Conservation (phyloP, 2,113 vertebrate genomes). For the Pelecanus crispus region DNA sequence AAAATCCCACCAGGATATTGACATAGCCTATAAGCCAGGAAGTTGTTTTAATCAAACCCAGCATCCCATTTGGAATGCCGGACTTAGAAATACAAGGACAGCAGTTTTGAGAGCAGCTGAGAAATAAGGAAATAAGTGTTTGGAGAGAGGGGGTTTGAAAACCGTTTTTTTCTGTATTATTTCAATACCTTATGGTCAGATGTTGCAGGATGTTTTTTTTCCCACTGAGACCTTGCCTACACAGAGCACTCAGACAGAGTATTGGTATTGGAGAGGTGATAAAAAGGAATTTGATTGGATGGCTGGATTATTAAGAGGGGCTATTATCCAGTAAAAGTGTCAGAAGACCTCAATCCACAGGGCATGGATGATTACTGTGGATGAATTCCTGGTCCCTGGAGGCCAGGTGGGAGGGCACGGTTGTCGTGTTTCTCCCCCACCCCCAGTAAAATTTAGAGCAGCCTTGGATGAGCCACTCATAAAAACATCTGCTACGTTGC, state of each 20-base stretch:
- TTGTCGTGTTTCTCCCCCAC: not conserved
- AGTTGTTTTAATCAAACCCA: slow-evolving; percentile 62
- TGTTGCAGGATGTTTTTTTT: not conserved
- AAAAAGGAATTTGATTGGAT: slow-evolving; percentile 31
- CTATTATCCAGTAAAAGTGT: slow-evolving; percentile 10
- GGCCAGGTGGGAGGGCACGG: not conserved
- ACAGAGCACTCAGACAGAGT: not conserved
- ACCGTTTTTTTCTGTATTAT: not conserved
- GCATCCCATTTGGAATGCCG: slow-evolving; percentile 38
- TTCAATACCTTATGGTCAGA: not conserved
- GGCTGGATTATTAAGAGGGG: slow-evolving; percentile 18
- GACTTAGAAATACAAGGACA: slow-evolving; percentile 48
- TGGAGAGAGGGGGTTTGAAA: not conserved
- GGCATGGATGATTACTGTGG: not conserved
- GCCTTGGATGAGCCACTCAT: not conserved
- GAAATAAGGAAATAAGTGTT: slow-evolving; percentile 28
- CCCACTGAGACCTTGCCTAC: not conserved
- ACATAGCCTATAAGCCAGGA: slow-evolving; percentile 43
- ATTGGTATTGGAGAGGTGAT: not conserved
- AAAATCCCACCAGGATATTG: slow-evolving; percentile 55
- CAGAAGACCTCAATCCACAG: not conserved
- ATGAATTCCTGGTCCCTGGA: slow-evolving; percentile 29
- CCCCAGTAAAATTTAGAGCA: not conserved
- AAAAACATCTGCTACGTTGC: not conserved
- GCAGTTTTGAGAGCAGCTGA: slow-evolving; percentile 35